Conservation (phyloP, 2,888 invertebrate genomes). For the Sepioteuthis lessoniana region DNA sequence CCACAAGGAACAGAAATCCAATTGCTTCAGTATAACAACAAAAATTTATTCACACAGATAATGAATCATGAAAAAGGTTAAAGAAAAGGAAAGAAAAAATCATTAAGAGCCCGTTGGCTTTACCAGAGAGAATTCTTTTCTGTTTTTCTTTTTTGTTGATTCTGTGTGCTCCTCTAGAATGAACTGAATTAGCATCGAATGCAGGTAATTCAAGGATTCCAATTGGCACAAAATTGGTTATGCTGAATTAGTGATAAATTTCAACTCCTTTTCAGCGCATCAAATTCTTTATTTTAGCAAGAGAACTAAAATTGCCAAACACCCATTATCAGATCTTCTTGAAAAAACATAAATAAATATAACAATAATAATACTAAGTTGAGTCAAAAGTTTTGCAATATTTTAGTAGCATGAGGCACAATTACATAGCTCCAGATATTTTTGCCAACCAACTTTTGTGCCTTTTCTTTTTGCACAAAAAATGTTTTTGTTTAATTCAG, state of each 20-base stretch:
- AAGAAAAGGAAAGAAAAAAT: background rate
- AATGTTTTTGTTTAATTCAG: no score
- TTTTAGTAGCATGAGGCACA: no score
- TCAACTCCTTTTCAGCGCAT: background rate
- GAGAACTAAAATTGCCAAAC: no score
- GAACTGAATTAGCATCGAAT: background rate
- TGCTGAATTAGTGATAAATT: background rate
- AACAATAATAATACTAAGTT: no score
- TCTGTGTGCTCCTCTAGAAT: background rate
- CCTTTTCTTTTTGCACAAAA: no score
- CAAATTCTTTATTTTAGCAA: no score
- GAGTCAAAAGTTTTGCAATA: no score
- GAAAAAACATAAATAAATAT: no score
- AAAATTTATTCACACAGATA: background rate
- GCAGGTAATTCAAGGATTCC: background rate
- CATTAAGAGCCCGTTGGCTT: background rate
- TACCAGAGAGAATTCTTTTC: background rate
- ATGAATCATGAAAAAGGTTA: background rate
- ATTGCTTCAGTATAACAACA: background rate
- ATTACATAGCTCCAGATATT: no score
- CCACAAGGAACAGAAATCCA: background rate
- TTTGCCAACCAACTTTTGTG: no score
- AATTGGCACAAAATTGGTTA: background rate
- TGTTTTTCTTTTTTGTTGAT: background rate
- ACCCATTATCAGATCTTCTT: no score